Evolutionary conservation across 2,113 vertebrate species (phyloP).

Genomic region (Ciconia maguari): DNA sequence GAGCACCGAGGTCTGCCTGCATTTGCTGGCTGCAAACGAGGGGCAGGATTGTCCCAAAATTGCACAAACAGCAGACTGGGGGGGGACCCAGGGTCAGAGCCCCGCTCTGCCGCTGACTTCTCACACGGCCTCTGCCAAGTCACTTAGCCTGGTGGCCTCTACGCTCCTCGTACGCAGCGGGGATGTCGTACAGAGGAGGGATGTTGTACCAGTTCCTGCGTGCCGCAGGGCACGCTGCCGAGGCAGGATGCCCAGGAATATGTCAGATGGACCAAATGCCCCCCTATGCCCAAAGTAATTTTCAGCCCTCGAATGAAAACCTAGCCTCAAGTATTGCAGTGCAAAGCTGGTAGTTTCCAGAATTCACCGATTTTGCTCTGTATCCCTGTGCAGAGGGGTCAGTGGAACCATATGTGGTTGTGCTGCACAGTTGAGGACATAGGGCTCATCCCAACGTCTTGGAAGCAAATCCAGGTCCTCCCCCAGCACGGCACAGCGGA

Average conservation of each 20-base stretch:
- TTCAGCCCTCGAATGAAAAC: background rate
- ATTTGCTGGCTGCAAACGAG: background rate
- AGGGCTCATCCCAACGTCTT: background rate
- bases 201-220: accelerated
- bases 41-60: background rate
- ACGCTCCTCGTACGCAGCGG: accelerated
- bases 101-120: background rate
- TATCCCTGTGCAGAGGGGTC: background rate
- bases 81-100: accelerated
- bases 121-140: background rate
- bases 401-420: accelerated
- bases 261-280: accelerated
- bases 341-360: background rate
- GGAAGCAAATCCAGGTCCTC: background rate
- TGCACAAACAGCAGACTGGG: background rate
- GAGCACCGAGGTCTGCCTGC: background rate
- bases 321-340: accelerated
- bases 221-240: accelerated
- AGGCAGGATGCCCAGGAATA: background rate
- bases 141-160: background rate
- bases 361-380: accelerated
- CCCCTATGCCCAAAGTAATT: background rate
- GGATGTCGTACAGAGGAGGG: no score
- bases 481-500: accelerated
- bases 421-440: accelerated